Evolutionary conservation across 92 coral and sea anemone genomes (phyloP).

Genomic region (Epizoanthus stellaris): DNA sequence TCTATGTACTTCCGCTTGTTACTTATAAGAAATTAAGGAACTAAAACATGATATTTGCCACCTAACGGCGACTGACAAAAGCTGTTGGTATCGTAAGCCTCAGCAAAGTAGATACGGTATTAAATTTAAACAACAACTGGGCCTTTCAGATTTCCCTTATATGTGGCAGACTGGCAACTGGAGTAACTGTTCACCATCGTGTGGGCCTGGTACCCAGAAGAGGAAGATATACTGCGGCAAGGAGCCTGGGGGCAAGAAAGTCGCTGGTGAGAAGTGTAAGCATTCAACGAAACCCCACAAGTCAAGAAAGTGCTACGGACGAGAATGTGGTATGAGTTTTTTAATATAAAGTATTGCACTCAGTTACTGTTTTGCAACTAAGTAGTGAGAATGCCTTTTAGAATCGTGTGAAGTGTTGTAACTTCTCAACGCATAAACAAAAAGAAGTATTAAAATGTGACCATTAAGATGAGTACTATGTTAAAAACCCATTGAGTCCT

Average conservation of each 20-base stretch:
- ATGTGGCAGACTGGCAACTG: constrained; percentile 89
- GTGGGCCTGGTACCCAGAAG: constrained; percentile 85
- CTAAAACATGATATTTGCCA: not conserved
- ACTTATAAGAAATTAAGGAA: not conserved
- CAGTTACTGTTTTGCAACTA: no score
- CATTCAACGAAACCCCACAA: constrained; percentile 62
- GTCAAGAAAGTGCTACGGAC: constrained; percentile 82
- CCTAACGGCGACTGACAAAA: no score
- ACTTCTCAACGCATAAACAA: no score
- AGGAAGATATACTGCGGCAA: constrained; percentile 79
- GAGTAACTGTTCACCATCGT: constrained; percentile 79
- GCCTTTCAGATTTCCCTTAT: constrained; percentile 77
- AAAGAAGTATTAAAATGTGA: no score
- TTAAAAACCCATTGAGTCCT: no score
- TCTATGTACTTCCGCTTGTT: no score
- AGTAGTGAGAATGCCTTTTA: not conserved
- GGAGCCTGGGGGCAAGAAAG: constrained; percentile 51
- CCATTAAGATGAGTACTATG: no score
- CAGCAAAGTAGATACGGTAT: no score
- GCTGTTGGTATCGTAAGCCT: no score
- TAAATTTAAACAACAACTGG: no score
- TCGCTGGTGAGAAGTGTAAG: constrained; percentile 57
- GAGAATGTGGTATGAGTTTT: constrained; percentile 74
- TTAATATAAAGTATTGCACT: no score
- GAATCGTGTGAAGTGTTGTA: not conserved